Evolutionary conservation across 2,888 invertebrate species (phyloP).

Genomic region (Icerya purchasi): DNA sequence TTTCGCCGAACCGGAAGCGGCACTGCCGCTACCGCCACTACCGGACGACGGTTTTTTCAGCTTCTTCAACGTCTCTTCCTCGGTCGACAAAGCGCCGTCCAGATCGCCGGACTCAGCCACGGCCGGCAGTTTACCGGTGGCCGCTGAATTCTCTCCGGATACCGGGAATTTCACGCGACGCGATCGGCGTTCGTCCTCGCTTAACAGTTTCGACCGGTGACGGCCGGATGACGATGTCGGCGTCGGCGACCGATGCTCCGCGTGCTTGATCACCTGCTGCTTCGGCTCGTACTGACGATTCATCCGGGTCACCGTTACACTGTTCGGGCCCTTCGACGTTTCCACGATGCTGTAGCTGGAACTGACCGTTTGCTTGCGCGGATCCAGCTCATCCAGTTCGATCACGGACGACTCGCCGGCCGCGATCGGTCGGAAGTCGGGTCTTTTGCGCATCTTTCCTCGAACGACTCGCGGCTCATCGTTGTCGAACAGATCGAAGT

Average conservation of each 20-base stretch:
- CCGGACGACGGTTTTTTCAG: not conserved
- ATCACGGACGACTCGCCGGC: not conserved
- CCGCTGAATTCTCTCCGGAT: not conserved
- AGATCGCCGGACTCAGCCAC: not conserved
- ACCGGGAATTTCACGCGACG: conserved; percentile 3
- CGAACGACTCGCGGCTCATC: not conserved
- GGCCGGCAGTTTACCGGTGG: not conserved
- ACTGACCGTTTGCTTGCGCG: conserved; percentile 11
- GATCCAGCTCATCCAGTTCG: conserved; percentile 9
- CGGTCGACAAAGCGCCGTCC: not conserved
- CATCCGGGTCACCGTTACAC: not conserved
- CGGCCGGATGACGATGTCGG: not conserved
- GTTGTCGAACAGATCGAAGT: not conserved
- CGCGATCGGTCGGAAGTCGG: not conserved
- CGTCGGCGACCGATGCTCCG: not conserved
- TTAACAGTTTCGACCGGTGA: not conserved
- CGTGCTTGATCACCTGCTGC: not conserved
- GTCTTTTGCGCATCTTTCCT: not conserved
- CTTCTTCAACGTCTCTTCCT: not conserved
- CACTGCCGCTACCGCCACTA: not conserved
- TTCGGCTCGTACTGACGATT: not conserved
- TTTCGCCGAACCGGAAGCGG: not conserved
- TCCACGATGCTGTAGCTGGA: conserved; percentile 15
- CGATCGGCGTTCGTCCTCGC: not conserved
- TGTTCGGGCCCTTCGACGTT: conserved; percentile 11